phyloP scores from a whole-genome alignment of 2,888 invertebrate species.

The Sinohyriopsis cumingii region DNA sequence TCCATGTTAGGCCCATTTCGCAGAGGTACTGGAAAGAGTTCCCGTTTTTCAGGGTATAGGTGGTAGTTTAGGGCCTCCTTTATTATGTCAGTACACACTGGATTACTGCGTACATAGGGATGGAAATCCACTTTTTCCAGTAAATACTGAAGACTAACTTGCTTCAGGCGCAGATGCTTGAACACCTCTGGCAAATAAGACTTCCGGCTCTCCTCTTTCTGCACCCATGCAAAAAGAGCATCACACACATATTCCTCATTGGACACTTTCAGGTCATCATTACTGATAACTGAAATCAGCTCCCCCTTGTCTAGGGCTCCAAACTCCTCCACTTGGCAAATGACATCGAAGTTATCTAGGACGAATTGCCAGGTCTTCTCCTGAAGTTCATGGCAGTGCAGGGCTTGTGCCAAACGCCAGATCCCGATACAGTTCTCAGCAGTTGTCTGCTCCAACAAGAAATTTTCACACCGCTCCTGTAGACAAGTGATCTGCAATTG shows the following conservation, averaged over 20 bases:
- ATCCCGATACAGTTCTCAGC: slow-evolving; percentile 45
- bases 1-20: slow-evolving; percentile 33
- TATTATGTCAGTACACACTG: slow-evolving; percentile 28
- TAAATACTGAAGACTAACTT: slow-evolving; percentile 40
- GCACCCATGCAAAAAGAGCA: slow-evolving; percentile 46
- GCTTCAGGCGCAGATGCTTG: slow-evolving; percentile 33
- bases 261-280: slow-evolving; percentile 35
- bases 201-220: slow-evolving; percentile 33
- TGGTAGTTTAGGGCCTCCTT: slow-evolving; percentile 38
- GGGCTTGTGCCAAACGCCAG: slow-evolving; percentile 40
- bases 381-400: slow-evolving; percentile 33
- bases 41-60: slow-evolving; percentile 36
- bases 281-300: slow-evolving; percentile 36
- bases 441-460: slow-evolving; percentile 40
- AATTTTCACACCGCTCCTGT: slow-evolving; percentile 40
- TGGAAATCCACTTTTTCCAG: slow-evolving; percentile 41
- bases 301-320: slow-evolving; percentile 45
- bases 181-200: slow-evolving; percentile 39
- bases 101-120: slow-evolving; percentile 27
- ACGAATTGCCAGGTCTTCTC: slow-evolving; percentile 40
- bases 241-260: slow-evolving; percentile 46
- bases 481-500: slow-evolving; percentile 41
- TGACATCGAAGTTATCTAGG: slow-evolving; percentile 39
- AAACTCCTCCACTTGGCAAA: slow-evolving; percentile 41
- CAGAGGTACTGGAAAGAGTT: slow-evolving; percentile 28